Conservation (phyloP, 2,113 vertebrate genomes). For the Elephantulus edwardii region DNA sequence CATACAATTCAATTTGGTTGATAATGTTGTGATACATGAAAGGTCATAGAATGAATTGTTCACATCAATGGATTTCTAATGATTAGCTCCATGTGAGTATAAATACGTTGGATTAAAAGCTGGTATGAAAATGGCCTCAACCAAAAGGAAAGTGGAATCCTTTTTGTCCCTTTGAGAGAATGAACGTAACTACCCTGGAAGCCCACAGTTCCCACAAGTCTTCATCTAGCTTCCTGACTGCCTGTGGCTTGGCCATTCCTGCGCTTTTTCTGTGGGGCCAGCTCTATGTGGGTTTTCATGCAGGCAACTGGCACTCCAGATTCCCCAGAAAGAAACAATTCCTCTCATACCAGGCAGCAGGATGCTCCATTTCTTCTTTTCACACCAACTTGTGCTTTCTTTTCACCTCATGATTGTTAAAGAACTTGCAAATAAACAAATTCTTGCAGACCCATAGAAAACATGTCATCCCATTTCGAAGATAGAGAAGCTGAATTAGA, state of each 20-base stretch:
- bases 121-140: slow-evolving; percentile 23
- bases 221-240: background rate
- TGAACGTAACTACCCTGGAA: background rate
- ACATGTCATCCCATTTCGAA: background rate
- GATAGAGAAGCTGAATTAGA: background rate
- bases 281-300: background rate
- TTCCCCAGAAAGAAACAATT: background rate
- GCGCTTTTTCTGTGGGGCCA: background rate
- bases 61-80: background rate
- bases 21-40: background rate
- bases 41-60: background rate
- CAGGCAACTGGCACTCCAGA: background rate
- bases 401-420: background rate
- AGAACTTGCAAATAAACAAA: slow-evolving; percentile 7
- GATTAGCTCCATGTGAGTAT: background rate
- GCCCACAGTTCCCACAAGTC: background rate
- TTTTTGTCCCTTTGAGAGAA: slow-evolving; percentile 9
- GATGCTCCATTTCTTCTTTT: slow-evolving; percentile 11
- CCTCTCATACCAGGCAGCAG: background rate
- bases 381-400: background rate
- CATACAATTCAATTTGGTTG: background rate
- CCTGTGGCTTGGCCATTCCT: background rate
- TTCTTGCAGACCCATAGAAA: background rate
- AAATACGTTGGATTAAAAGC: background rate
- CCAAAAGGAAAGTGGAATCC: background rate